Percentiles rank a stretch among this genome's conserved stretches.
Evolutionary conservation across 1,140 invertebrate genomes (phyloP).

Genomic region (Brachionus sp.): DNA sequence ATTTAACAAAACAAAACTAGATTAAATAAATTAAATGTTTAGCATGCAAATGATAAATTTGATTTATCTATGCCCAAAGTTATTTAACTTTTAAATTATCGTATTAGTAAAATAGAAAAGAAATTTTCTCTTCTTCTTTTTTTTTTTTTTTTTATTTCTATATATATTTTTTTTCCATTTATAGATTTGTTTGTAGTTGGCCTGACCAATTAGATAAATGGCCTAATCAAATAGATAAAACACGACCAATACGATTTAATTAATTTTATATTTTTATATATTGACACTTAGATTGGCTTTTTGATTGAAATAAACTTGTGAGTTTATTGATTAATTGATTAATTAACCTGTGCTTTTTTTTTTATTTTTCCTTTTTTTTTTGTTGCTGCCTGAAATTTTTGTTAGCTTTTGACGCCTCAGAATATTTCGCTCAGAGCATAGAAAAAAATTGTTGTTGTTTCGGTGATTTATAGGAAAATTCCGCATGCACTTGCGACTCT

Average conservation of each 20-base stretch:
- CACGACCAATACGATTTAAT: background rate
- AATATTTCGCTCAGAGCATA: background rate
- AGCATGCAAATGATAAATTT: conserved; percentile 33
- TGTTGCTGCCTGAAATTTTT: background rate
- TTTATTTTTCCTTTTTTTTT: background rate
- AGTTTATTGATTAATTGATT: conserved; percentile 22
- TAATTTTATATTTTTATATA: conserved; percentile 31
- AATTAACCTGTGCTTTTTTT: background rate
- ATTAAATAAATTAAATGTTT: conserved; percentile 43
- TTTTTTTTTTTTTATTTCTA: background rate
- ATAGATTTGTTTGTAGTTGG: background rate
- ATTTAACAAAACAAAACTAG: background rate
- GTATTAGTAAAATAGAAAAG: background rate
- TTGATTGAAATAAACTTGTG: background rate
- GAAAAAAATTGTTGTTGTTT: background rate
- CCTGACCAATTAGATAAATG: background rate
- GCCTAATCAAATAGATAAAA: background rate
- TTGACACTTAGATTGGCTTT: background rate
- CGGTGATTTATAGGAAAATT: background rate
- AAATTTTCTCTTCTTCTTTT: background rate
- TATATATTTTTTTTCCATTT: background rate
- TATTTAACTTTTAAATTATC: conserved; percentile 44
- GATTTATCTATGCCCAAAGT: background rate
- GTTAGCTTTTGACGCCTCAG: background rate
- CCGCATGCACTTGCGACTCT: background rate